Evolutionary conservation across 2,113 vertebrate species (phyloP), one percentile per base, ranked within the genome.

Genomic region (Spea bombifrons): DNA sequence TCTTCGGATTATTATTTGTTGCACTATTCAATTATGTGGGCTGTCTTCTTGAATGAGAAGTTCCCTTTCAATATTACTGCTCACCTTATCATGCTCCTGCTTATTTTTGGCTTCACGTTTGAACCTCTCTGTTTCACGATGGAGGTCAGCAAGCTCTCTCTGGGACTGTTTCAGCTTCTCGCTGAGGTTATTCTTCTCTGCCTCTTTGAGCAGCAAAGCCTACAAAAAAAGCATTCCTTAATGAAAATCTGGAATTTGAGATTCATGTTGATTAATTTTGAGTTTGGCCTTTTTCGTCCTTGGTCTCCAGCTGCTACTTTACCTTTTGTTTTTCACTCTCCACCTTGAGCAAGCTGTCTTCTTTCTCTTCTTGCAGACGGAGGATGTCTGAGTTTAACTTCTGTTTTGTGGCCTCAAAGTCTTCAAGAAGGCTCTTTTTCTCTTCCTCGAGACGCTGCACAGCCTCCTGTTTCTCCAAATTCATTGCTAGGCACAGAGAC

Each of bases 21-120:
- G 30, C 30, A 30, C 1, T 30, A 30, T 30, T 30, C 30, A 30
- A 30, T 30, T 30, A 30, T 30, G 30, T 30, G 30, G 30, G 30
- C 30, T 30, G 30, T 2, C 30, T 30, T 7, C 50, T 52, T 52
- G 50, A 52, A 10, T 7, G 2, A 52, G 6, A 52, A 52, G 50
- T 30, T 30, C 50, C 50, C 6, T 52, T 7, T 52, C 9, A 7
- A 52, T 52, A 52, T 52, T 7, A 52, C 50, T 3, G 17, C 82
- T 84, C 79, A 97, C 95, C 91, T 93, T 89, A 5, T 93, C 90
- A 66, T 85, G 91, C 30, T 92, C 88, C 78, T 92, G 88, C 81
- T 72, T 88, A 72, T 77, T 81, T 47, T 86, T 85, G 9, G 88
- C 88, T 71, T 93, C 90, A 73, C 89, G 86, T 63, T 86, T 87